phyloP scores from a whole-genome alignment of 1,140 invertebrate species.

The Nylanderia fulva region DNA sequence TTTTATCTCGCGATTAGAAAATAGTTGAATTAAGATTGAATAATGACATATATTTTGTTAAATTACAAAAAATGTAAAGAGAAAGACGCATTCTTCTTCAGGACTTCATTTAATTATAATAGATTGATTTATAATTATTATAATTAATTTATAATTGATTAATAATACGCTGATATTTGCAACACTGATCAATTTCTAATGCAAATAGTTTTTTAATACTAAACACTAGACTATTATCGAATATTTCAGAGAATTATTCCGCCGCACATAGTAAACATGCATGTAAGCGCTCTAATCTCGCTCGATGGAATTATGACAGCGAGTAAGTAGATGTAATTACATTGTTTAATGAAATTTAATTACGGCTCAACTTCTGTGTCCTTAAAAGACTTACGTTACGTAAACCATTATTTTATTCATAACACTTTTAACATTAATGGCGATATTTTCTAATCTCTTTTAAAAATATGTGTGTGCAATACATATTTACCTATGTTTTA shows the following conservation, averaged over 20 bases:
- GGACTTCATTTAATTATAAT: background rate
- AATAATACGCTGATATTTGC: constrained; percentile 15
- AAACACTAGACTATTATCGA: constrained; percentile 8
- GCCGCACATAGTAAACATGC: background rate
- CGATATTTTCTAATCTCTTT: no score
- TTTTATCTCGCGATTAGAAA: background rate
- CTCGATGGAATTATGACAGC: constrained; percentile 31
- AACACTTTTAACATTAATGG: background rate
- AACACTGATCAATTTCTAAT: background rate
- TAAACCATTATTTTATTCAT: background rate
- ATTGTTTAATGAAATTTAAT: constrained; percentile 23
- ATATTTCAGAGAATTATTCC: constrained; percentile 10
- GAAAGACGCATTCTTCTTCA: no score
- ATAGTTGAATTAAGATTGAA: background rate
- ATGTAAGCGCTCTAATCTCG: constrained; percentile 31
- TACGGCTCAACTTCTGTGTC: background rate
- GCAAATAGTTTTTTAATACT: background rate
- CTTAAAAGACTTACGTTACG: constrained; percentile 6
- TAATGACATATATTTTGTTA: background rate
- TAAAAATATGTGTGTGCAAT: no score
- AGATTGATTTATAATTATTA: constrained; percentile 7
- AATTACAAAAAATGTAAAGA: background rate
- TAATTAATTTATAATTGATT: background rate
- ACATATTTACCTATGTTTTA: no score
- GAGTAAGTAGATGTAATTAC: constrained; percentile 23